A percentile compares a stretch with the other conserved stretches of the same genome.
These are phyloP conservation scores for Caenorhabditis zanzibari DNA, from an alignment of 2,888 invertebrate genomes.

Conservation along the genomic window DNA sequence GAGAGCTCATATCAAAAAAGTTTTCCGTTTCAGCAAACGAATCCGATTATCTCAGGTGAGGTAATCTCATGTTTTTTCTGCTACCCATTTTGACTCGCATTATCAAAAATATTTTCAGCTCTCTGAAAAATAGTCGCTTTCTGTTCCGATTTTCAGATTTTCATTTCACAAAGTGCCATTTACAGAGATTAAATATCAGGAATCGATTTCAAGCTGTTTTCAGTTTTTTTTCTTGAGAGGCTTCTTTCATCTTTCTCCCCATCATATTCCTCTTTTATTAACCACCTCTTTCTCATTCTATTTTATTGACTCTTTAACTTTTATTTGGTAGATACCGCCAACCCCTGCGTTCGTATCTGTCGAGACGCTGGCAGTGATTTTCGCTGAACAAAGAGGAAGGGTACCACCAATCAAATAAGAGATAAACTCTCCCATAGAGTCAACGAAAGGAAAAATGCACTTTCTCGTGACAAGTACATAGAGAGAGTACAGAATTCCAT, in stretches of 20 bases:
- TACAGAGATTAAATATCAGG: conserved; percentile 9
- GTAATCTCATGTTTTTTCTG: not conserved
- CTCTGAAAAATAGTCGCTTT: not conserved
- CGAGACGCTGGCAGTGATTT: conserved; percentile 33
- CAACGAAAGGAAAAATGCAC: conserved; percentile 4
- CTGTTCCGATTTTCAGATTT: conserved; percentile 14
- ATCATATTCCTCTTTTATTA: conserved; percentile 24
- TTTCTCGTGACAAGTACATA: conserved; percentile 25
- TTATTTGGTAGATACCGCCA: conserved; percentile 39
- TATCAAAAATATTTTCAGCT: not conserved
- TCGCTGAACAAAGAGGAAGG: conserved; percentile 46
- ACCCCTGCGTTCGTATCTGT: conserved; percentile 52
- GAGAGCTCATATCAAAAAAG: no score
- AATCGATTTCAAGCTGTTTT: conserved; percentile 16
- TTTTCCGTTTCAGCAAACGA: not conserved
- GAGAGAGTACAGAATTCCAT: conserved; percentile 8
- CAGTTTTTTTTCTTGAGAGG: conserved; percentile 1
- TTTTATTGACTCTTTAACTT: conserved; percentile 56
- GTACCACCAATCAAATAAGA: conserved; percentile 60
- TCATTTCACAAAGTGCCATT: conserved; percentile 32
- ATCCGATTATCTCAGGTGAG: not conserved
- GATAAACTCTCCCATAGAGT: conserved; percentile 11
- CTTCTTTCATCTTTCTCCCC: conserved; percentile 11
- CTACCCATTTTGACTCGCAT: not conserved
- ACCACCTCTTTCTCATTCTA: conserved; percentile 5